Evolutionary conservation across 2,113 vertebrate species (phyloP), one percentile per base, ranked within the genome.

Genomic region (Bucco capensis): DNA sequence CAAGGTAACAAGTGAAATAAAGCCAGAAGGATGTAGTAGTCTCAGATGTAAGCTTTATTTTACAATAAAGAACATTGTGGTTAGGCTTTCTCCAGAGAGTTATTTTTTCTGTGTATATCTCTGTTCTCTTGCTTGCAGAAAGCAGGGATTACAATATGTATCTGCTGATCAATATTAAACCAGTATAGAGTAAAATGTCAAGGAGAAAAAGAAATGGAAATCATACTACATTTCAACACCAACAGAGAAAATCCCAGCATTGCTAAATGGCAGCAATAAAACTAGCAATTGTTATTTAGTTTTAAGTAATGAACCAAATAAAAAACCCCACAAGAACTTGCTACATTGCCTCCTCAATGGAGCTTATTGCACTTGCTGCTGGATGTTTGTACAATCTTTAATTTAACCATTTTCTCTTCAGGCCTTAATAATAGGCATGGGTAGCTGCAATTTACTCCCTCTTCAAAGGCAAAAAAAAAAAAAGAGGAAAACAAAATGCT

Each of bases 221-320:
- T 74, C 77, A 81, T 96, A 42, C 86, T 92, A 90, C 83, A 93
- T 96, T 94, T 96, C 72, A 96, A 44, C 72, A 91, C 83, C 82
- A 93, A 60, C 91, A 93, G 90, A 93, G 92, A 96, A 97, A 97
- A 97, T 67, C 50, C 71, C 73, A 89, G 85, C 86, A 84, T 93
- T 91, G 92, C 92, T 92, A 95, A 95, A 93, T 67, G 82, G 60
- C 53, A 88, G 74, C 85, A 92, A 94, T 95, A 96, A 83, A 95
- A 89, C 88, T 94, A 95, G 84, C 93, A 96, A 96, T 91, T 96
- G 88, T 94, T 95, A 94, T 93, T 97, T 96, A 94, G 72, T 94
- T 97, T 96, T 97, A 97, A 97, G 96, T 97, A 98, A 98, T 97
- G 96, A 97, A 96, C 93, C 91, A 97, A 96, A 96, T 94, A 95